A percentile compares a stretch with the other conserved stretches of the same genome.
These are phyloP conservation scores for Lates japonicus DNA, from an alignment of 2,797 vertebrate species.

Conservation along the genomic window DNA sequence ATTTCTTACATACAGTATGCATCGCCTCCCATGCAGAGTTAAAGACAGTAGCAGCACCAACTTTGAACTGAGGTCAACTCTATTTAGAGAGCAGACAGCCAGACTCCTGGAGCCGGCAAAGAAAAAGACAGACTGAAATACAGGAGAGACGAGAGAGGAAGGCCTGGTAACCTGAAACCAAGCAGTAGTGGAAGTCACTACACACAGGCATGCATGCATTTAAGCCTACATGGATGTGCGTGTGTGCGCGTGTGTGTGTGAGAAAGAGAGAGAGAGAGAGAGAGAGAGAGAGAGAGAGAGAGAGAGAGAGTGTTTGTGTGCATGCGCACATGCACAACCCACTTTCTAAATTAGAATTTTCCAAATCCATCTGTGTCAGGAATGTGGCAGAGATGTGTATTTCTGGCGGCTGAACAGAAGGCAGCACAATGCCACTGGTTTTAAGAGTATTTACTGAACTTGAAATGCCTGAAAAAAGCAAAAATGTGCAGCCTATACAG, in stretches of 20 bases:
- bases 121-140: constrained; percentile 71
- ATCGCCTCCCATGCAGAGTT: constrained; percentile 50
- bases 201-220: constrained; percentile 63
- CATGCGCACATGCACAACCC: constrained; percentile 28
- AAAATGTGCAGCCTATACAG: not conserved
- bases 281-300: too few relatives aligned
- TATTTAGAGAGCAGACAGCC: constrained; percentile 87
- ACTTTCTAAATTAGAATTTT: constrained; percentile 79
- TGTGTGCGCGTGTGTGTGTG: constrained; percentile 2
- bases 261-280: too few relatives aligned
- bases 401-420: constrained; percentile 48
- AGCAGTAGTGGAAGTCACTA: constrained; percentile 72
- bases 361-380: constrained; percentile 72
- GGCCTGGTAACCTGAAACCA: constrained; percentile 78
- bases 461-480: not conserved
- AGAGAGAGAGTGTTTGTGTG: too few relatives aligned
- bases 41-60: constrained; percentile 69
- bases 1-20: constrained; percentile 19
- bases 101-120: constrained; percentile 81
- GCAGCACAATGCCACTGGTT: constrained; percentile 34
- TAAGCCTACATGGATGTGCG: constrained; percentile 24
- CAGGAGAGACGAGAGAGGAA: constrained; percentile 62
- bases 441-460: constrained; percentile 26
- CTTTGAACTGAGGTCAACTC: constrained; percentile 85
- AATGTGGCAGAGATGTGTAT: constrained; percentile 68